Base-by-base conservation (phyloP, 2,113 vertebrate genomes). In the Lontra canadensis region DNA sequence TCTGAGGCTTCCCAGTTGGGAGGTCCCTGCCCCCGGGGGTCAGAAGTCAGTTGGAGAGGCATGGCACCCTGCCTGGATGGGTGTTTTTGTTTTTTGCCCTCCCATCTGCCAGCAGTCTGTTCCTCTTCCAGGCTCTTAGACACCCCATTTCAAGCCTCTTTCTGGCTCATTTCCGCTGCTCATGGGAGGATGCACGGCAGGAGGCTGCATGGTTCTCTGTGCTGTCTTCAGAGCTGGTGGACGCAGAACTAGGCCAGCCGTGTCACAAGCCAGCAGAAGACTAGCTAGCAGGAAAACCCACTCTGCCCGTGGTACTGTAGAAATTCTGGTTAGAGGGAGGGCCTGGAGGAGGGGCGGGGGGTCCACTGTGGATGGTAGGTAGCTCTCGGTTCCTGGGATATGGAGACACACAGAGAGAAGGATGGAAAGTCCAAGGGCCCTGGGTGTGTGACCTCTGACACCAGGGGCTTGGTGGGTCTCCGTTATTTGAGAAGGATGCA, bases 401-500 rank as follows among this genome's bases (percentile, higher is more conserved):
- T 34, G 36, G 15, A 25, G 39, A 63, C 59, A 61, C 59, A 26
- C 25, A 26, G 12, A 34, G 4, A 15, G 0, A 61, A 31, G 26
- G 42, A 42, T 18, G 12, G 63, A 3, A 3, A 9, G 11, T 42
- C 47, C 49, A 39, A 21, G 63, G 34, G 18, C 34, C 11, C 42
- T 21, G 55, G 57, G 29, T 31, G 23, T 55, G 47, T 76, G 57
- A 29, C 8, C 1, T 49, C 67, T 47, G 82, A 26, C 21, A 2
- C 12, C 12, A 9, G 18, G 7, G 49, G 7, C 42, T 4, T 52
- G 71, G 25, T 63, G 25, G 31, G 39, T 13, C 31, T 73, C 59
- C 3, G 0, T n/a, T 31, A 7, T 36, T 25, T 36, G 20, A n/a
- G 49, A 80, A 61, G 23, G n/a, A 3, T 0, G 0, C 36, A 20